phyloP scores from a whole-genome alignment of 2,888 invertebrate genomes.

The Synanthedon formicaeformis region DNA sequence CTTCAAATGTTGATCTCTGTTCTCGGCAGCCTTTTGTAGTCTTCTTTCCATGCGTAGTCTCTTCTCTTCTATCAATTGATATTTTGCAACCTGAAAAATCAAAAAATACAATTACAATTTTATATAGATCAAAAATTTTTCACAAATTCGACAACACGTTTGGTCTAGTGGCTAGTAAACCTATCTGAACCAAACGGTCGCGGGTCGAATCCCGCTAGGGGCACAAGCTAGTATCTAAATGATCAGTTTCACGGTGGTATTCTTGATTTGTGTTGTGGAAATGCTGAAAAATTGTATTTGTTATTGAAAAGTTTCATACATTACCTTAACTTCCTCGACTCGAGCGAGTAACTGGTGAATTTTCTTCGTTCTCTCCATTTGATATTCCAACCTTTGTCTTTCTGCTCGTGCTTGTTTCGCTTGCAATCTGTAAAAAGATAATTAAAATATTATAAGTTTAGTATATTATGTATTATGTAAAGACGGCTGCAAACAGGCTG shows the following conservation, averaged over 20 bases:
- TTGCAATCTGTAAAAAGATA: conserved; percentile 70
- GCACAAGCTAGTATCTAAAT: too few relatives aligned
- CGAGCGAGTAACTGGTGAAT: conserved; percentile 87
- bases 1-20: conserved; percentile 83
- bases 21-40: conserved; percentile 89
- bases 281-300: too few relatives aligned
- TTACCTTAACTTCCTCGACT: conserved; percentile 82
- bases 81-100: conserved; percentile 76
- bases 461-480: too few relatives aligned
- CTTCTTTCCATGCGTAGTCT: conserved; percentile 79
- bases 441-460: background rate
- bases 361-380: conserved; percentile 86
- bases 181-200: too few relatives aligned
- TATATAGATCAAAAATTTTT: too few relatives aligned
- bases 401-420: conserved; percentile 93
- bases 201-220: too few relatives aligned
- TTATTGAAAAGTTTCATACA: background rate
- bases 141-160: too few relatives aligned
- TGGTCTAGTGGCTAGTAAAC: too few relatives aligned
- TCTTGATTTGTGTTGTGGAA: too few relatives aligned
- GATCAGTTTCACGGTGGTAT: too few relatives aligned
- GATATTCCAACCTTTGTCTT: conserved; percentile 83
- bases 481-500: too few relatives aligned
- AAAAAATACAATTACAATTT: too few relatives aligned
- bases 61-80: conserved; percentile 87